Evolutionary conservation across 2,113 vertebrate genomes (phyloP).

Genomic region (Python bivittatus): DNA sequence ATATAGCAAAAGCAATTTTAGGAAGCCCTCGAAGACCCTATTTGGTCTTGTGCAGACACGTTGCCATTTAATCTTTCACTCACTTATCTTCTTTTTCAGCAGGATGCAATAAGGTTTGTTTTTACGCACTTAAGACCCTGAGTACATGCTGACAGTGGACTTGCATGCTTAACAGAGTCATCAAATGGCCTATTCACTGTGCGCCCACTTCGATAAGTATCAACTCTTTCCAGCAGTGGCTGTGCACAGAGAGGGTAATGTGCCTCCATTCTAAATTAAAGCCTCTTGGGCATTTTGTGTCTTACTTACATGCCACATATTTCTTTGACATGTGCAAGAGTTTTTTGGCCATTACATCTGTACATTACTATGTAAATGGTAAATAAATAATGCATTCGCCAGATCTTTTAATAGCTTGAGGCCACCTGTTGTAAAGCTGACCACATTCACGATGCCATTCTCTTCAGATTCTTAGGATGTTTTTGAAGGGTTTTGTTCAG

Average conservation of each 20-base stretch:
- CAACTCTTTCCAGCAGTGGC: background rate
- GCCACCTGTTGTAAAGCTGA: constrained; percentile 48
- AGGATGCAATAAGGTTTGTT: background rate
- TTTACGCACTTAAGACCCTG: background rate
- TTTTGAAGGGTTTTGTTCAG: background rate
- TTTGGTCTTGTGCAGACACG: background rate
- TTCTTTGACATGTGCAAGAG: constrained; percentile 14
- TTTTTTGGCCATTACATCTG: constrained; percentile 51
- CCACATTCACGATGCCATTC: constrained; percentile 36
- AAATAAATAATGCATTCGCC: constrained; percentile 2
- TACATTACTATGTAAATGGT: constrained; percentile 30
- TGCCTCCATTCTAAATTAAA: background rate
- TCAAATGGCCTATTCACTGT: background rate
- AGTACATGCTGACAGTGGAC: background rate
- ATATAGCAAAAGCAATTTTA: background rate
- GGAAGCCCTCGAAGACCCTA: background rate
- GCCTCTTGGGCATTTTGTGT: background rate
- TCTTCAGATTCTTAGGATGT: constrained; percentile 11
- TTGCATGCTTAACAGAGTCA: background rate
- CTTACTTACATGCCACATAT: constrained; percentile 6
- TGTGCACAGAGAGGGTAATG: background rate
- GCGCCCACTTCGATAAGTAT: background rate
- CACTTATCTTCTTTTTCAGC: background rate
- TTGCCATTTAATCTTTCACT: background rate
- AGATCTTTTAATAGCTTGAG: constrained; percentile 54